These are phyloP conservation scores for Nasonia vitripennis DNA, from an alignment of 1,140 invertebrate genomes.

Conservation along the genomic window DNA sequence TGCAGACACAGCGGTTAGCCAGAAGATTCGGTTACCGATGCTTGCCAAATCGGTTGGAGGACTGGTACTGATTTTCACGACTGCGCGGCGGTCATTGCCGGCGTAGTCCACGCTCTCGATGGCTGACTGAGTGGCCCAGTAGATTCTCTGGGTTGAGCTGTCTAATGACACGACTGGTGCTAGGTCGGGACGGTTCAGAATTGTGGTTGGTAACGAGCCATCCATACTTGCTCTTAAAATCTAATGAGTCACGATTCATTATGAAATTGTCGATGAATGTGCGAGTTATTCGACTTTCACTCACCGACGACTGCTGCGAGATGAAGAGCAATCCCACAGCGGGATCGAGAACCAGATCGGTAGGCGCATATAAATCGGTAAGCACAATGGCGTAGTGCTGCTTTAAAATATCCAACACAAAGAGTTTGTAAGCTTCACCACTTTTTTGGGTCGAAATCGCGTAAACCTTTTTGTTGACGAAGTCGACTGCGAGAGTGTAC, in stretches of 20 bases:
- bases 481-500: background rate
- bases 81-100: background rate
- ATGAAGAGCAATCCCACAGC: background rate
- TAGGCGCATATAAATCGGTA: background rate
- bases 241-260: background rate
- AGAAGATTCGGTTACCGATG: background rate
- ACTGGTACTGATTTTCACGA: background rate
- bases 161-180: background rate
- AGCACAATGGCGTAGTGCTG: background rate
- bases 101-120: slow-evolving; percentile 11
- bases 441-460: background rate
- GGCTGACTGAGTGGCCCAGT: background rate
- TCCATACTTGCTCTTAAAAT: background rate
- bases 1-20: background rate
- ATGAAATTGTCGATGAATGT: background rate
- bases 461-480: background rate
- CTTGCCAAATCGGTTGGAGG: background rate
- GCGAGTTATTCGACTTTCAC: background rate
- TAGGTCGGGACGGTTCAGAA: background rate
- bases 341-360: background rate
- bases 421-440: background rate
- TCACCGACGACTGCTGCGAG: background rate
- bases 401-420: background rate
- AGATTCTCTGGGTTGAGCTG: background rate
- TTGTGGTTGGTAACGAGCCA: background rate